A percentile compares a stretch with the other conserved stretches of the same genome.
Conservation (phyloP, 2,888 invertebrate genomes). For the Mystacides longicornis region DNA sequence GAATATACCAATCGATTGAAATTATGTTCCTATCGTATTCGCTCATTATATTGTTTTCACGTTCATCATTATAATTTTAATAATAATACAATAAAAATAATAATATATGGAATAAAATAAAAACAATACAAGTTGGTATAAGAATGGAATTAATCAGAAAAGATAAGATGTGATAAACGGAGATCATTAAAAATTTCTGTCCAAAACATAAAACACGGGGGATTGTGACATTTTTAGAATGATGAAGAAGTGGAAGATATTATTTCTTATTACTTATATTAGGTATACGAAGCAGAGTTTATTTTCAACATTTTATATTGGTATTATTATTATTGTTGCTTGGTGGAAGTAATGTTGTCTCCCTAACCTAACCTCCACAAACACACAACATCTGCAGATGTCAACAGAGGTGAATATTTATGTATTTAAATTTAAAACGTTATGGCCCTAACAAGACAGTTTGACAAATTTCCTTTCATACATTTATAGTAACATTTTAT, state of each 20-base stretch:
- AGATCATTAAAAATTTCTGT: slow-evolving; percentile 1
- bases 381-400: slow-evolving; percentile 29
- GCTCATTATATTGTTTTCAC: too few species aligned
- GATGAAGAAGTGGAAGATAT: not conserved
- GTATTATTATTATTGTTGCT: not conserved
- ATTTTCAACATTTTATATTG: not conserved
- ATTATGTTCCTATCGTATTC: too few species aligned
- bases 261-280: too few species aligned
- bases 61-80: too few species aligned
- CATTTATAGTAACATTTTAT: not conserved
- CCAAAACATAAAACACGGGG: slow-evolving; percentile 1
- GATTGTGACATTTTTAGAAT: slow-evolving; percentile 1
- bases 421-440: slow-evolving; percentile 15
- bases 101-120: not conserved
- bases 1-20: too few species aligned
- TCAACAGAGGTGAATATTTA: slow-evolving; percentile 38
- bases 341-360: not conserved
- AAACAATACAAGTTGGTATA: not conserved
- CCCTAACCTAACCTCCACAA: slow-evolving; percentile 2
- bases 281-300: too few species aligned
- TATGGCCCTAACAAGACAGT: slow-evolving; percentile 8
- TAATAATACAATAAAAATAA: too few species aligned
- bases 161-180: not conserved
- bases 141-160: not conserved
- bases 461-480: slow-evolving; percentile 14